Evolutionary conservation across 1,140 invertebrate genomes (phyloP).

Genomic region (Pseudomyrmex sp.): DNA sequence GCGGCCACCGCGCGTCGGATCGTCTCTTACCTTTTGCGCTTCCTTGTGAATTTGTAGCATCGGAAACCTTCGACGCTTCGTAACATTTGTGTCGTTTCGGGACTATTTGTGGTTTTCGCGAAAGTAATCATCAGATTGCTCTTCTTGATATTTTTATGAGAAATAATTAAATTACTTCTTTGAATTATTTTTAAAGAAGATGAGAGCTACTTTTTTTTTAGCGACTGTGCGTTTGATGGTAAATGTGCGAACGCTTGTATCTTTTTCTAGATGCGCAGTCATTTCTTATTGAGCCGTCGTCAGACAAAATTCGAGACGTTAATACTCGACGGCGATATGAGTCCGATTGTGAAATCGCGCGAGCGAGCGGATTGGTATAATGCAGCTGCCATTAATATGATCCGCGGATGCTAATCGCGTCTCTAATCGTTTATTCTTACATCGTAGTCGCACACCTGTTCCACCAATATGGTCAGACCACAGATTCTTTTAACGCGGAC

Average conservation of each 20-base stretch:
- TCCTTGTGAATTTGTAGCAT: constrained; percentile 14
- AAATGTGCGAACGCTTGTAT: constrained; percentile 1
- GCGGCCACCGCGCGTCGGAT: background rate
- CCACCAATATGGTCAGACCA: constrained; percentile 73
- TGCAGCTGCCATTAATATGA: constrained; percentile 72
- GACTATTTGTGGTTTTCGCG: constrained; percentile 35
- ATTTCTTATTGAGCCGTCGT: constrained; percentile 41
- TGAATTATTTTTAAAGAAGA: constrained; percentile 10
- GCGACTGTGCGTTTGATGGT: background rate
- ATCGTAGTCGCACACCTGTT: constrained; percentile 78
- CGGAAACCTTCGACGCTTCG: constrained; percentile 1
- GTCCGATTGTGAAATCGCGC: constrained; percentile 59
- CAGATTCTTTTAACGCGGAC: constrained; percentile 74
- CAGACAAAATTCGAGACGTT: background rate
- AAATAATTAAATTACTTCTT: background rate
- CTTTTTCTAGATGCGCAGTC: constrained; percentile 14
- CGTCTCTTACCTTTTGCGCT: background rate
- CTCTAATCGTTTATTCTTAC: constrained; percentile 73
- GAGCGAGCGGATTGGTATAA: constrained; percentile 45
- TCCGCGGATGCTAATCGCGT: constrained; percentile 72
- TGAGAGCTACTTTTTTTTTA: background rate
- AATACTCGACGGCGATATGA: constrained; percentile 28
- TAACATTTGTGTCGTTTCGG: constrained; percentile 73
- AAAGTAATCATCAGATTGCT: background rate
- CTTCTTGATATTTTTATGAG: background rate